Conservation (phyloP, 2,888 invertebrate genomes). For the Acanthococcus lagerstroemiae region DNA sequence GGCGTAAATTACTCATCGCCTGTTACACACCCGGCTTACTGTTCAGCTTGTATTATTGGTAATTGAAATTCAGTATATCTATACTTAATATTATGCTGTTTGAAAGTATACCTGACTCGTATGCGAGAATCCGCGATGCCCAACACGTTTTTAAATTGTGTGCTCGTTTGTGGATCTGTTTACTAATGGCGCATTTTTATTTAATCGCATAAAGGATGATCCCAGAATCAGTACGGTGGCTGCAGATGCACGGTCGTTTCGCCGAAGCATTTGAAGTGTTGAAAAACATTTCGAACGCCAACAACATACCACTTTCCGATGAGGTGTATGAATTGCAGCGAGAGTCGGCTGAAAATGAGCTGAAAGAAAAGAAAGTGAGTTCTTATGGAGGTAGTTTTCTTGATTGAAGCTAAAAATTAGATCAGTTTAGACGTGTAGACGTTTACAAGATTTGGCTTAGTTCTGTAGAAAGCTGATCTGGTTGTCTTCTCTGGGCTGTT, state of each 20-base stretch:
- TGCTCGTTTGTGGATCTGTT: not conserved
- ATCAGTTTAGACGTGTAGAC: too few species aligned
- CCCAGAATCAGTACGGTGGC: slow-evolving; percentile 45
- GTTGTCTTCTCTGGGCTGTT: too few species aligned
- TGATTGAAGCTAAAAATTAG: too few species aligned
- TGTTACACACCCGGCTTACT: slow-evolving; percentile 58
- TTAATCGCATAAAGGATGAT: slow-evolving; percentile 38
- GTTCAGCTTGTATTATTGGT: slow-evolving; percentile 56
- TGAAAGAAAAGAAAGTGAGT: slow-evolving; percentile 13
- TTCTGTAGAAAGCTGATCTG: too few species aligned
- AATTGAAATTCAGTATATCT: slow-evolving; percentile 31
- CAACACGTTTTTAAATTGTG: not conserved
- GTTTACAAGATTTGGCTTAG: too few species aligned
- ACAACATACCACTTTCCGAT: slow-evolving; percentile 36
- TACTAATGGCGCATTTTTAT: not conserved
- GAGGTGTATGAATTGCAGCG: slow-evolving; percentile 22
- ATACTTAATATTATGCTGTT: not conserved
- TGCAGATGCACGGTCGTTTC: slow-evolving; percentile 41
- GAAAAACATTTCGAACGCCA: slow-evolving; percentile 40
- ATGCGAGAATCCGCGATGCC: not conserved
- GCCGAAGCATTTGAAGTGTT: slow-evolving; percentile 41
- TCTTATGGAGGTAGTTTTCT: too few species aligned
- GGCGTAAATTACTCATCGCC: slow-evolving; percentile 55
- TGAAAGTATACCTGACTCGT: not conserved
- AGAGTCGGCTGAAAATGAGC: not conserved